A percentile compares a stretch with the other conserved stretches of the same genome.
These are phyloP conservation scores for Eupithecia pulchellata DNA, from an alignment of 2,888 invertebrate species.

Conservation along the genomic window DNA sequence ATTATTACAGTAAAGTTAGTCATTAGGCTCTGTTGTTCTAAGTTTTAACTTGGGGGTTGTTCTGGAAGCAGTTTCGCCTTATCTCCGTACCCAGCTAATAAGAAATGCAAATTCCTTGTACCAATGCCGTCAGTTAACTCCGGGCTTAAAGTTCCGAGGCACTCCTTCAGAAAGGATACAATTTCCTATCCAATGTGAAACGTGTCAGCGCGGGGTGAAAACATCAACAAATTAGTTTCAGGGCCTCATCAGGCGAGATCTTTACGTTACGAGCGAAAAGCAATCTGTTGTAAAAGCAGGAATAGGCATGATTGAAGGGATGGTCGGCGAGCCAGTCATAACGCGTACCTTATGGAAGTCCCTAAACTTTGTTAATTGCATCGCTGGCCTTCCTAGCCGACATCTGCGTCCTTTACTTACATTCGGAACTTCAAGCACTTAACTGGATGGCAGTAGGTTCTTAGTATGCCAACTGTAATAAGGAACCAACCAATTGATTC, in stretches of 20 bases:
- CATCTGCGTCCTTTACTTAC: slow-evolving; percentile 20
- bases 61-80: slow-evolving; percentile 7
- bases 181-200: slow-evolving; percentile 53
- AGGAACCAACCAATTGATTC: too few relatives aligned
- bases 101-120: slow-evolving; percentile 21
- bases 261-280: slow-evolving; percentile 46
- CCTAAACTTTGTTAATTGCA: slow-evolving; percentile 36
- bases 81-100: slow-evolving; percentile 17
- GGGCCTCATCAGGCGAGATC: slow-evolving; percentile 50
- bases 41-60: slow-evolving; percentile 12
- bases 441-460: not conserved
- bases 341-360: slow-evolving; percentile 31
- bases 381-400: slow-evolving; percentile 20
- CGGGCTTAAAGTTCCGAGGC: slow-evolving; percentile 17
- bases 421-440: slow-evolving; percentile 12
- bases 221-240: slow-evolving; percentile 54
- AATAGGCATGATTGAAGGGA: slow-evolving; percentile 52
- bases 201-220: slow-evolving; percentile 46
- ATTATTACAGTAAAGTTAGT: not conserved
- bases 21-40: slow-evolving; percentile 6
- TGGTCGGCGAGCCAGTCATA: slow-evolving; percentile 36
- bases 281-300: slow-evolving; percentile 51
- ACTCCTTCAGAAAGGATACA: slow-evolving; percentile 28
- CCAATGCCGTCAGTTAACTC: slow-evolving; percentile 13
- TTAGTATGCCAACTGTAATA: too few relatives aligned